Evolutionary conservation across 1,140 invertebrate genomes (phyloP).

Genomic region (Liolophura sinensis): DNA sequence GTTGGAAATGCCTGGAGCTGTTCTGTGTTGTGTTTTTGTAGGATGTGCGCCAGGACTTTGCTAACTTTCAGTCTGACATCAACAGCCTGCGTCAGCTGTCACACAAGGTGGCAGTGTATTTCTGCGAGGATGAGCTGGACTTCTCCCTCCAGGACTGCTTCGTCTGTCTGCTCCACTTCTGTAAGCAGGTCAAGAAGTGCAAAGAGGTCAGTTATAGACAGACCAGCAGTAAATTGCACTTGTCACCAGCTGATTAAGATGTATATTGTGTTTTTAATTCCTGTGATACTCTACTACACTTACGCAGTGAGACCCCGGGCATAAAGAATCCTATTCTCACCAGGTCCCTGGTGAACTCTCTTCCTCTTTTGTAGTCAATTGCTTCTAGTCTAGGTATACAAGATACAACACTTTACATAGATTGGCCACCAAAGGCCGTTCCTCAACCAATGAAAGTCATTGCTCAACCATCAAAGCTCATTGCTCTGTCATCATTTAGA

Average conservation of each 20-base stretch:
- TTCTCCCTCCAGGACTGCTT: slow-evolving; percentile 39
- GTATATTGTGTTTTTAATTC: no score
- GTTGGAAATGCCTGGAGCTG: no score
- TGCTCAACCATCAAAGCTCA: not conserved
- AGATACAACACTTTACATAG: no score
- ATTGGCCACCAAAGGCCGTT: not conserved
- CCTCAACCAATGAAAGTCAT: not conserved
- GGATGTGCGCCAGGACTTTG: slow-evolving; percentile 35
- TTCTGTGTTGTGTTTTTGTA: slow-evolving; percentile 12
- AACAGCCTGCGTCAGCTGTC: slow-evolving; percentile 26
- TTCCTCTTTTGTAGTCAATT: no score
- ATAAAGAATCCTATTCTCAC: no score
- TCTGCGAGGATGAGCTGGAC: slow-evolving; percentile 31
- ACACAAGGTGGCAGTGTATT: slow-evolving; percentile 31
- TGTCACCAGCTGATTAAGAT: no score
- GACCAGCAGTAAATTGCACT: no score
- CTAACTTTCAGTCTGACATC: slow-evolving; percentile 29
- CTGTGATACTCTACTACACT: no score
- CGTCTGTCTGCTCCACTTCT: slow-evolving; percentile 25
- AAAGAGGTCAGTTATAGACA: slow-evolving; percentile 28
- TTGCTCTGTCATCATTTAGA: no score
- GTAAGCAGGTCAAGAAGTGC: slow-evolving; percentile 30
- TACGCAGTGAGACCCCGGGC: no score
- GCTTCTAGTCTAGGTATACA: no score
- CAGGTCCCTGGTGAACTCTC: no score